A percentile compares a stretch with the other conserved stretches of the same genome.
Evolutionary conservation across 1,140 invertebrate species (phyloP).

Genomic region (Megalopta genalis): DNA sequence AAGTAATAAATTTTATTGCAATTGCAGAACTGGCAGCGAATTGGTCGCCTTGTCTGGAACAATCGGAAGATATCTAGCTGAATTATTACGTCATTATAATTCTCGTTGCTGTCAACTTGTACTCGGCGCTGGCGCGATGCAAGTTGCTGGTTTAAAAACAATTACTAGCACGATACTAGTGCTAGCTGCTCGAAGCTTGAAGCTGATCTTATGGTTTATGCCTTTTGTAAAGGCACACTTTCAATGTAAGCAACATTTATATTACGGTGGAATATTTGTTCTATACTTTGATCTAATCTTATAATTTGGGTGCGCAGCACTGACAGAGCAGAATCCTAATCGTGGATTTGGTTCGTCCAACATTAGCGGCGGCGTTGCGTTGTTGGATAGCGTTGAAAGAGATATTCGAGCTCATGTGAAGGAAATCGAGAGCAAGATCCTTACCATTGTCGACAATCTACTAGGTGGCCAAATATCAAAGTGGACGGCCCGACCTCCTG

Average conservation of each 20-base stretch:
- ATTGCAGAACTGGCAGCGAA: conserved; percentile 77
- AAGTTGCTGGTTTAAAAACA: conserved; percentile 96
- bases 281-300: conserved; percentile 15
- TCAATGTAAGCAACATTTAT: conserved; percentile 71
- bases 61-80: conserved; percentile 90
- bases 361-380: conserved; percentile 73
- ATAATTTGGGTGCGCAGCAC: conserved; percentile 55
- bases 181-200: conserved; percentile 92
- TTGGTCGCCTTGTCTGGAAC: conserved; percentile 84
- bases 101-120: conserved; percentile 96
- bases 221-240: conserved; percentile 87
- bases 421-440: conserved; percentile 95
- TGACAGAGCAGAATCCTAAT: conserved; percentile 72
- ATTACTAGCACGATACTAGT: conserved; percentile 97
- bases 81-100: conserved; percentile 94
- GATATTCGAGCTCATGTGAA: conserved; percentile 94
- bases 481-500: conserved; percentile 97
- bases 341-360: conserved; percentile 68
- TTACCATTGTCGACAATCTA: conserved; percentile 92
- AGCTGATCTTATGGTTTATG: conserved; percentile 89
- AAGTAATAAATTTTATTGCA: background rate
- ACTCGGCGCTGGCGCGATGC: conserved; percentile 95
- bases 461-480: conserved; percentile 86
- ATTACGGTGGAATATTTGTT: background rate
- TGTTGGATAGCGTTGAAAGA: conserved; percentile 85